Evolutionary conservation across 2,888 invertebrate genomes (phyloP), one percentile per base, ranked within the genome.

Genomic region (Hypomecis atomaria): DNA sequence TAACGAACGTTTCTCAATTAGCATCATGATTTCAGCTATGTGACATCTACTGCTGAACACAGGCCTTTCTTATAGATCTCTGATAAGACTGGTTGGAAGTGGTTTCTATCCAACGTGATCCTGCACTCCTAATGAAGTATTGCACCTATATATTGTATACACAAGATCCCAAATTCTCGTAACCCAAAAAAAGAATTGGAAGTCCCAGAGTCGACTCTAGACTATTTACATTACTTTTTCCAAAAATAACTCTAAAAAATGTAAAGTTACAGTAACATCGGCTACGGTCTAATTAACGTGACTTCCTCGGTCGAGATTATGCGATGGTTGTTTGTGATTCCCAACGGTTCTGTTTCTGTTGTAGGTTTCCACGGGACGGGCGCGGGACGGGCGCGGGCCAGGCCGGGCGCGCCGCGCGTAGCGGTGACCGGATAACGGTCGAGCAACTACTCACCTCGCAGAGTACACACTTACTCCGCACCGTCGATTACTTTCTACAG

Each of bases 361-460:
- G 80, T 74, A 60, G 60, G 58, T 85, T 83, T 82, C 81, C 76
- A 74, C 74, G 77, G 77, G 78, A 76, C 66, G 68, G 69, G 70
- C 59, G 61, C 44, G 47, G 45, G 23, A 11, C 33, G 9, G 69
- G 56, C 55, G 71, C 62, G 59, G 38, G 45, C 53, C 43, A 42
- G 42, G 44, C 37, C 36, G 6, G 68, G 58, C 56, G 72, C 60
- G 64, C 59, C 63, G 67, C 67, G 81, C 81, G 75, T 87, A 88
- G 89, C 89, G 88, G 88, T 87, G 89, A 89, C 89, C 85, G 88
- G 79, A 82, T 90, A 90, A 90, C 91, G 90, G 91, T 89, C 83
- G 67, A 73, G 55, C 76, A 83, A 82, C 84, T 87, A 86, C 85
- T 80, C 82, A 78, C 80, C 82, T 81, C 78, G 67, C 81, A 88